Evolutionary conservation across 2,888 invertebrate genomes (phyloP).

Genomic region (Busseola fusca): DNA sequence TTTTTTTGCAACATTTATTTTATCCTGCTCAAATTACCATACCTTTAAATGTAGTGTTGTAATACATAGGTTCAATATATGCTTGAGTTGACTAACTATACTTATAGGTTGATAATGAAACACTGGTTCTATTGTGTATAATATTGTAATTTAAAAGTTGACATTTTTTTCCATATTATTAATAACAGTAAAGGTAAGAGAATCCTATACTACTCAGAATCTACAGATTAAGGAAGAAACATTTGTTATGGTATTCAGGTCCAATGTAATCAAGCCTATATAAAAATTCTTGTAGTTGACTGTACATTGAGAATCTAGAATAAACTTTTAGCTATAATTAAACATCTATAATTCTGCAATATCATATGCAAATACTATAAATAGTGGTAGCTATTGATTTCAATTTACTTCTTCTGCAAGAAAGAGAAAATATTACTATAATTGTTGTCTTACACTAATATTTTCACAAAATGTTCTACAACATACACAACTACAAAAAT

Average conservation of each 20-base stretch:
- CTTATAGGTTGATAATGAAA: conserved; percentile 9
- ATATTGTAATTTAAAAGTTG: conserved; percentile 50
- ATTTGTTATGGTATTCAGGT: conserved; percentile 18
- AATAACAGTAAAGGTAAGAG: conserved; percentile 30
- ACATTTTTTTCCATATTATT: conserved; percentile 44
- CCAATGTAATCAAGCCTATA: conserved; percentile 11
- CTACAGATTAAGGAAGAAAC: conserved; percentile 29
- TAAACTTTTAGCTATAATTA: conserved; percentile 24
- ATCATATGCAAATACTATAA: conserved; percentile 44
- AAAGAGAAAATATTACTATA: conserved; percentile 44
- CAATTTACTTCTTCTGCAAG: conserved; percentile 53
- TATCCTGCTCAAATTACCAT: too few relatives aligned
- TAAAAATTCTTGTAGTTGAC: conserved; percentile 12
- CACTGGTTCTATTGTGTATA: conserved; percentile 23
- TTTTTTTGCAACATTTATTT: too few relatives aligned
- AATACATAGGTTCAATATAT: not conserved
- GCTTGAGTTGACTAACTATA: not conserved
- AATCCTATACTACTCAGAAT: conserved; percentile 38
- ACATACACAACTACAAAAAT: conserved; percentile 44
- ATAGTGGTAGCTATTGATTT: conserved; percentile 47
- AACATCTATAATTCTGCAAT: conserved; percentile 42
- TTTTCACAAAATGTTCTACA: conserved; percentile 48
- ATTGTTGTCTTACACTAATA: conserved; percentile 49
- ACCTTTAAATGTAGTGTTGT: not conserved
- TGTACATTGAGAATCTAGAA: conserved; percentile 37